Base-by-base conservation (phyloP, 2,888 invertebrate genomes). In the Lapara coniferarum region DNA sequence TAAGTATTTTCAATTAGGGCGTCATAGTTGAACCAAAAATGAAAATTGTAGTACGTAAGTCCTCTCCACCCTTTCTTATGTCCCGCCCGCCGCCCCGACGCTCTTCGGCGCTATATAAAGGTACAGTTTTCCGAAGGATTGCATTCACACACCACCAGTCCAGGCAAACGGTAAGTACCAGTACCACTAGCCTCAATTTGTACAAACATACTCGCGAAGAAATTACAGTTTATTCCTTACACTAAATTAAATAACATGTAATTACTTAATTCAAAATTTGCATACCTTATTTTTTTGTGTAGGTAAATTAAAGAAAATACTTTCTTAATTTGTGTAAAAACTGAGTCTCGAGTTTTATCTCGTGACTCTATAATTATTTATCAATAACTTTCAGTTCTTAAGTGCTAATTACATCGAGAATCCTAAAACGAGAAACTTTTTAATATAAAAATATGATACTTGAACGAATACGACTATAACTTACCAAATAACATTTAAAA, bases 71-170 rank as follows among this genome's bases (percentile, higher is more conserved):
- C 58, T 10, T 52, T 56, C 69, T 44, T 30, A 6, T 57, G 53
- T 55, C 30, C 58, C 56, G 16, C 49, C 30, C 55, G 63, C 70
- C 71, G 71, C 71, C 70, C 68, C 72, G 69, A 73, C 72, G 56
- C 58, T 37, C 10, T 16, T 58, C 66, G 49, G 57, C 57, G 53
- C 49, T 49, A 68, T 77, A 77, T 78, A 77, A 71, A 78, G 76
- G 69, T 63, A 59, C 49, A 30, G 58, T n/a, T 16, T 69, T 66
- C 74, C 56, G 37, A 66, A 56, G 63, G 70, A 72, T 69, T 72
- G 73, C 74, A 77, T 71, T 73, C 77, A 77, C 72, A 77, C 68
- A 63, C 14, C 68, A 63, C 53, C 68, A 59, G 59, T 53, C 59
- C 53, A 59, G 14, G 16, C 63, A 12, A 53, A 63, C 68, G 68